These are phyloP conservation scores for Apantesis nais DNA, from an alignment of 2,888 invertebrate genomes.

Conservation along the genomic window DNA sequence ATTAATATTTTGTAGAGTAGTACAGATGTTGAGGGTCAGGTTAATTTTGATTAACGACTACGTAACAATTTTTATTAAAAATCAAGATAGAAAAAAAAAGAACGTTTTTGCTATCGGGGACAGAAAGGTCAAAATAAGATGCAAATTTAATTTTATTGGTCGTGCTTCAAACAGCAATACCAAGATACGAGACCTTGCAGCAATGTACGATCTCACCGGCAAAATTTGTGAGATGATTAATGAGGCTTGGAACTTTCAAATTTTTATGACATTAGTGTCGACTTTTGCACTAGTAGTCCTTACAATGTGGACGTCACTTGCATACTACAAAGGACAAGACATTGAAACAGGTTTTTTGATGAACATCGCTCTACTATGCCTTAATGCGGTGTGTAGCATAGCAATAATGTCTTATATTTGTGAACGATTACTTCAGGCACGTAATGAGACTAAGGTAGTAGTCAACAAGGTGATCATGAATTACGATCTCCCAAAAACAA, in stretches of 20 bases:
- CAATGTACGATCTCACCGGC: too few relatives aligned
- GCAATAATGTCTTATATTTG: conserved; percentile 58
- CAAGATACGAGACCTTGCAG: conserved; percentile 62
- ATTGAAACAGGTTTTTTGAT: conserved; percentile 38
- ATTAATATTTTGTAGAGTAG: conserved; percentile 56
- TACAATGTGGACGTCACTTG: conserved; percentile 63
- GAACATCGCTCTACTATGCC: conserved; percentile 57
- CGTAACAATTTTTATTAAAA: conserved; percentile 54
- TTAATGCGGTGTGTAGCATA: conserved; percentile 54
- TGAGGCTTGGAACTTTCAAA: too few relatives aligned
- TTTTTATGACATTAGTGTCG: too few relatives aligned
- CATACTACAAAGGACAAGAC: conserved; percentile 46
- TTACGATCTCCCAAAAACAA: too few relatives aligned
- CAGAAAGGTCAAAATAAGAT: conserved; percentile 35
- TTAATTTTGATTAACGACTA: conserved; percentile 58
- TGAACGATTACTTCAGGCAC: too few relatives aligned
- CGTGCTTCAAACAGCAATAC: conserved; percentile 47
- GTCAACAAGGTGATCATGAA: too few relatives aligned
- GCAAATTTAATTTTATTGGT: conserved; percentile 52
- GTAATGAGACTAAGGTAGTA: too few relatives aligned
- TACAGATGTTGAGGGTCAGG: conserved; percentile 56
- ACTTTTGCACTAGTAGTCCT: conserved; percentile 65
- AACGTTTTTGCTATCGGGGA: conserved; percentile 36
- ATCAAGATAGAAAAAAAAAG: conserved; percentile 43
- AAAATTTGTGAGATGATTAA: too few relatives aligned